Evolutionary conservation across 2,888 invertebrate species (phyloP).

Genomic region (Cancer borealis): DNA sequence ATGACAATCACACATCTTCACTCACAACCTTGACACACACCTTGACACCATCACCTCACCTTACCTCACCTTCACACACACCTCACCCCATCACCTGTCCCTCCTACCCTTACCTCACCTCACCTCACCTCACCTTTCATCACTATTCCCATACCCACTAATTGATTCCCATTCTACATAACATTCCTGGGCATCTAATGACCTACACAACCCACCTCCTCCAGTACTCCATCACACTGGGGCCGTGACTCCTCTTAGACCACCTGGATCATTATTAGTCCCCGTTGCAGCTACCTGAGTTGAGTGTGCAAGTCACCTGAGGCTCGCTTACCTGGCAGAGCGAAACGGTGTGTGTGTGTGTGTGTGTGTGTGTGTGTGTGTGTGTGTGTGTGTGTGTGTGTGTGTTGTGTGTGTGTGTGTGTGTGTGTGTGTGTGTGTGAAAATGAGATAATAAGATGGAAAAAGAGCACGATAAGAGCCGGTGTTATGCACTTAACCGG

Average conservation of each 20-base stretch:
- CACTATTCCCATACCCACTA: neutral
- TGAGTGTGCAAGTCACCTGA: neutral
- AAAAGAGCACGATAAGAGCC: neutral
- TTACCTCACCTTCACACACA: neutral
- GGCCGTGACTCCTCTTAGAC: neutral
- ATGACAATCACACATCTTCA: too few species aligned
- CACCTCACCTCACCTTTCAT: neutral
- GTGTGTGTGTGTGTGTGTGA: neutral
- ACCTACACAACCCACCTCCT: neutral
- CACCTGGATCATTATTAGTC: conserved; percentile 8
- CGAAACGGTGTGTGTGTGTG: neutral
- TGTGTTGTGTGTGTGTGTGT: conserved; percentile 36
- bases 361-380: conserved; percentile 1
- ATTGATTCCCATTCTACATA: neutral
- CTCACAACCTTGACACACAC: too few species aligned
- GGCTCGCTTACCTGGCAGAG: neutral
- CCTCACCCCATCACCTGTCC: neutral
- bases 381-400: conserved; percentile 23
- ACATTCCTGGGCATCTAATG: neutral
- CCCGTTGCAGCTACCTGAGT: conserved; percentile 13
- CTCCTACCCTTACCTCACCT: too few species aligned
- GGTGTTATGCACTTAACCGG: neutral
- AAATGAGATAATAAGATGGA: neutral
- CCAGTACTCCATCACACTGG: neutral
- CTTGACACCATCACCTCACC: neutral